Evolutionary conservation across 2,113 vertebrate genomes (phyloP).

Genomic region (Alces alces): DNA sequence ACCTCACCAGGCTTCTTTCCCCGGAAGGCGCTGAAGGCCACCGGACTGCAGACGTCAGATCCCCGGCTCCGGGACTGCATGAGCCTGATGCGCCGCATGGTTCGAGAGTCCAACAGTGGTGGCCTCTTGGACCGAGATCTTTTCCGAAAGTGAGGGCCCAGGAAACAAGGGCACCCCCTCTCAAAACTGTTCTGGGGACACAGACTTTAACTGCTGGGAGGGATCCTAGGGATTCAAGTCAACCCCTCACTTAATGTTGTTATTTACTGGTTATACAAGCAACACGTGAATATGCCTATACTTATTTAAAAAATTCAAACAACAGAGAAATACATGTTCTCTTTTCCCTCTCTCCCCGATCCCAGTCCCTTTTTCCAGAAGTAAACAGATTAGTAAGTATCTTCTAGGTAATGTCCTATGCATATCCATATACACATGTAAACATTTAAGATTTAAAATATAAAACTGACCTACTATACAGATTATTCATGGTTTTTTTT

Average conservation of each 20-base stretch:
- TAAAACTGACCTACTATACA: not conserved
- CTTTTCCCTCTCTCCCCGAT: not conserved
- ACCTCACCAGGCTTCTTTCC: not conserved
- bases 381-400: slow-evolving; percentile 6
- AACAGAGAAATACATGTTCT: slow-evolving; percentile 6
- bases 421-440: not conserved
- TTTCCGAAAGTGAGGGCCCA: slow-evolving; percentile 84
- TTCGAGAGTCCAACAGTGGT: slow-evolving; percentile 81
- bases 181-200: not conserved
- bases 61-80: slow-evolving; percentile 87
- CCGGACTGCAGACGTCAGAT: slow-evolving; percentile 86
- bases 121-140: slow-evolving; percentile 86
- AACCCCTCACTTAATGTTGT: not conserved
- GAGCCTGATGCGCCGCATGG: slow-evolving; percentile 77
- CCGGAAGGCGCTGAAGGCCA: slow-evolving; percentile 83
- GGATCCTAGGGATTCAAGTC: not conserved
- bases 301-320: not conserved
- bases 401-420: not conserved
- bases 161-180: not conserved
- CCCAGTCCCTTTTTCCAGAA: not conserved
- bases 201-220: not conserved
- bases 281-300: not conserved
- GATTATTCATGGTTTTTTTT: not conserved
- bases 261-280: not conserved
- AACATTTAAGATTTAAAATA: slow-evolving; percentile 12